Evolutionary conservation across 1,140 invertebrate species (phyloP), one percentile per base, ranked within the genome.

Genomic region (Dolichoris vasculosae): DNA sequence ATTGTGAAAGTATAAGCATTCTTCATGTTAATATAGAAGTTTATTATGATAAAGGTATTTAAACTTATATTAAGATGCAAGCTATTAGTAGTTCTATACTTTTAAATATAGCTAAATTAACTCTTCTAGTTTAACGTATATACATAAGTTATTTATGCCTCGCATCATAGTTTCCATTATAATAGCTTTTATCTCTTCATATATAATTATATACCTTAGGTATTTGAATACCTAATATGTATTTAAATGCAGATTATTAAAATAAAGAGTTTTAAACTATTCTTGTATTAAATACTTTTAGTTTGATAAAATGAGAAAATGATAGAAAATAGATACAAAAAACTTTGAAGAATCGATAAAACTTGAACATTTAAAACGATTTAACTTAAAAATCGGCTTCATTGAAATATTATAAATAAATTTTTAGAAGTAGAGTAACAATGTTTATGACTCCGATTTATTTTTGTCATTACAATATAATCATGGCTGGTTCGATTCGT

Each of bases 51-150:
- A 38, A 40, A 69, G 15, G 17, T 69, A 69, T 69, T 38, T 69
- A 69, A 38, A 69, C 40, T 69, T 23, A 40, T 73, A 73, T 73
- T 43, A 69, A 73, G 11, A 43, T 73, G n/a, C 40, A 43, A 40
- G 38, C n/a, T 43, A 73, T 73, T 73, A 43, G 6, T 73, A 43
- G 6, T 43, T 43, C n/a, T 9, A 73, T 43, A 73, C n/a, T n/a
- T 43, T 13, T 73, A 43, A 7, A 26, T 73, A 32, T 26, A 73
- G 23, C n/a, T n/a, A n/a, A n/a, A 73, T n/a, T n/a, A 73, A 73
- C 11, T 20, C 0, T n/a, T n/a, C n/a, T n/a, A n/a, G n/a, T n/a
- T n/a, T n/a, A n/a, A n/a, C n/a, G n/a, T n/a, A 11, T 43, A 4
- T 11, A 7, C 20, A 43, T 43, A 73, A 73, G 3, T 40, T 73